Evolutionary conservation across 2,888 invertebrate species (phyloP), one percentile per base, ranked within the genome.

Genomic region (Drosophila putrida): DNA sequence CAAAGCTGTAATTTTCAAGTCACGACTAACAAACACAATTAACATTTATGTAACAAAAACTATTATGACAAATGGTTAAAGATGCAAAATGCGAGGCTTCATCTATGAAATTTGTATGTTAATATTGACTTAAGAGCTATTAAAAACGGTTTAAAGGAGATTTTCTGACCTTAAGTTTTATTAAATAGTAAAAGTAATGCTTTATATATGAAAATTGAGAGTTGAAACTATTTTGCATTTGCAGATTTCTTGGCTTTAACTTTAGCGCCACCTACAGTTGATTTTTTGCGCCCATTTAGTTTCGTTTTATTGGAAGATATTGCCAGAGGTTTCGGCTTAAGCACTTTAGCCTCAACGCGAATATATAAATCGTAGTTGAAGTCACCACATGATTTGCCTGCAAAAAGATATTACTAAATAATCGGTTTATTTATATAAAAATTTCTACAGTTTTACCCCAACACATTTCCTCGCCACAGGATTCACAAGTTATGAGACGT

Each of bases 391-490:
- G 82, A 78, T 64, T 90, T 90, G 5, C 92, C 92, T 92, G 44
- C 0, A 65, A 15, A 1, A 20, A 3, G 0, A 41, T n/a, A 31
- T 6, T 6, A 11, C 20, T 25, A 35, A 13, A 11, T 5, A 8
- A 11, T 5, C 4, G 15, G 36, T 36, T 0, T 8, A 57, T 36
- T 4, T 25, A 6, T 28, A 4, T 11, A 31, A 8, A 20, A 20
- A 20, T 20, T 20, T 20, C 4, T 25, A 0, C 4, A 6, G 2
- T 38, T 4, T 47, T 67, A 95, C 96, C 95, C 90, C 95, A 95
- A 91, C 97, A 97, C 93, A 96, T 96, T 92, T 97, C 97, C 91
- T 97, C 97, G 6, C 96, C 96, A 84, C 97, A 97, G 90, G 97
- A 96, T 0, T 93, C 91, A 91, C 97, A 97, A 57, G 95, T 95